These are phyloP conservation scores for Cyprinella venusta DNA, from an alignment of 2,797 vertebrate genomes.

Conservation along the genomic window DNA sequence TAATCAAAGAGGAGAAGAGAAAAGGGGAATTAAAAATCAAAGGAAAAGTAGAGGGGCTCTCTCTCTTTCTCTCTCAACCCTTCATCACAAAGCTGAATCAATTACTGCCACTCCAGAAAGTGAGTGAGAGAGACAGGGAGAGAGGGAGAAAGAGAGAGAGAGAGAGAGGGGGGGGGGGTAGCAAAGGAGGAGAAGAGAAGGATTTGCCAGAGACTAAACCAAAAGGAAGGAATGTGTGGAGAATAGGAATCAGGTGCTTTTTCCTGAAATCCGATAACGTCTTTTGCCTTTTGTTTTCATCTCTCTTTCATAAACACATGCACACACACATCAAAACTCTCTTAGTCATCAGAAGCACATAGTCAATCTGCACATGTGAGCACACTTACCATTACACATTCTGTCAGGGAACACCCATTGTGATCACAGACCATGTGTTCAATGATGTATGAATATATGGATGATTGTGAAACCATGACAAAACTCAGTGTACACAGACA, in stretches of 20 bases:
- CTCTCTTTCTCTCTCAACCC: conserved; percentile 43
- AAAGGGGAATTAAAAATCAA: conserved; percentile 55
- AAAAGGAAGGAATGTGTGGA: conserved; percentile 60
- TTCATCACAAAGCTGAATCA: conserved; percentile 54
- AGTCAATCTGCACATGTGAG: conserved; percentile 5
- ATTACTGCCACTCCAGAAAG: conserved; percentile 55
- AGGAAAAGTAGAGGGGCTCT: conserved; percentile 39
- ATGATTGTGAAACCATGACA: conserved; percentile 24
- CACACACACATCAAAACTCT: conserved; percentile 24
- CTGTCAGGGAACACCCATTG: conserved; percentile 57
- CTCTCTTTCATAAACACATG: conserved; percentile 14
- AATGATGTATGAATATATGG: conserved; percentile 49
- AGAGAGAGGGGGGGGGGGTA: not conserved
- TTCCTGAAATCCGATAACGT: conserved; percentile 55
- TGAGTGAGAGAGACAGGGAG: conserved; percentile 15
- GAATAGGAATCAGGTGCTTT: conserved; percentile 63
- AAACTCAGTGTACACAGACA: not conserved
- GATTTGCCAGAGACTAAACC: conserved; percentile 47
- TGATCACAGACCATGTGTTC: conserved; percentile 50
- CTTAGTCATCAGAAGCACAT: conserved; percentile 29
- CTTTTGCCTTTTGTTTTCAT: conserved; percentile 48
- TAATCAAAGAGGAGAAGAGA: conserved; percentile 52
- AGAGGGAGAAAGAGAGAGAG: too few species aligned
- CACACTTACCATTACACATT: conserved; percentile 31
- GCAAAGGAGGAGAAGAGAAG: conserved; percentile 26